Conservation (phyloP, 2,113 vertebrate species). For the human region DNA sequence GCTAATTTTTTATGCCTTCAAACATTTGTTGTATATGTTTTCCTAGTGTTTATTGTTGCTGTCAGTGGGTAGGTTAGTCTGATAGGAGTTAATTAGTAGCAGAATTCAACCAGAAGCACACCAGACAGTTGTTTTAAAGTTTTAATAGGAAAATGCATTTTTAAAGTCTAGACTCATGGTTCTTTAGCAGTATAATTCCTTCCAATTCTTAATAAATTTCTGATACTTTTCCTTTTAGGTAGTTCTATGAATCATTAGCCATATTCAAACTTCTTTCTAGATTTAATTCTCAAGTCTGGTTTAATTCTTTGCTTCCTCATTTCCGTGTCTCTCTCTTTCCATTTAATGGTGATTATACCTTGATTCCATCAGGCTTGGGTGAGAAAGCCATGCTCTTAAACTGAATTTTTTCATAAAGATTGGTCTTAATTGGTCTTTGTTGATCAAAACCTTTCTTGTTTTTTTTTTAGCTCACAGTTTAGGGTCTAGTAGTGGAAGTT, state of each 20-base stretch:
- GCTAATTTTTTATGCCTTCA: not conserved
- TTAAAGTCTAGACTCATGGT: not conserved
- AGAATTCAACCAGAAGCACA: not conserved
- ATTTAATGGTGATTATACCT: not conserved
- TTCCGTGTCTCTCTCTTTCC: not conserved
- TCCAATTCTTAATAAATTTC: conserved; percentile 12
- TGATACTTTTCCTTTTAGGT: not conserved
- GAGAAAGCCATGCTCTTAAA: not conserved
- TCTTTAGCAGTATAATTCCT: conserved; percentile 2
- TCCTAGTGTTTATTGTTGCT: not conserved
- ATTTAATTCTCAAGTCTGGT: not conserved
- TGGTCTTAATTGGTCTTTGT: not conserved
- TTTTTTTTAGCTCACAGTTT: not conserved
- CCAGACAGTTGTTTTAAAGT: not conserved
- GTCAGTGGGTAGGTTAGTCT: not conserved
- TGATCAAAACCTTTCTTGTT: not conserved
- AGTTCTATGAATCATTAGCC: not conserved
- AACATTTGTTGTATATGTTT: not conserved
- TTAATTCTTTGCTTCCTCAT: conserved; percentile 16
- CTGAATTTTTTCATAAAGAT: not conserved
- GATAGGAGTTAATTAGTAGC: not conserved
- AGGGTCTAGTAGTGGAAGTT: not conserved
- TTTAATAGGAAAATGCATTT: not conserved
- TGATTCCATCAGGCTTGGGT: not conserved
- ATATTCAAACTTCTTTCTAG: not conserved